Base-by-base conservation (phyloP, 2,888 invertebrate genomes). In the Campoletis raptor region DNA sequence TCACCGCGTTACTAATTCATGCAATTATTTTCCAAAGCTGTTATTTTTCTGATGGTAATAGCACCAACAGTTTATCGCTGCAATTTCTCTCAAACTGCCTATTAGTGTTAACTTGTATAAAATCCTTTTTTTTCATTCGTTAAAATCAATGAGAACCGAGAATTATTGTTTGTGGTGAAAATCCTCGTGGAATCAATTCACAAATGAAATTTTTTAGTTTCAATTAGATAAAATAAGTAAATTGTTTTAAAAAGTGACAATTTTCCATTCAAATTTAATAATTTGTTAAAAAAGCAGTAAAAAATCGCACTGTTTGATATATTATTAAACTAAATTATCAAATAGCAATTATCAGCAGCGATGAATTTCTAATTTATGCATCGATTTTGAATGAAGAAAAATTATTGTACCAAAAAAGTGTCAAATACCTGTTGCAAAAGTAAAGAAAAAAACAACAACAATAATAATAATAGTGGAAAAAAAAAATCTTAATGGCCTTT, bases 41-140 rank as follows among this genome's bases (percentile, higher is more conserved):
- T 77, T 77, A 12, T 67, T 64, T 36, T 37, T 66, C 24, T 48
- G 2, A 24, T 57, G 36, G 57, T 4, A 24, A 57, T 74, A 57
- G 18, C 40, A 15, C 45, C 45, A 30, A 40, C 57, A 40, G 12
- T 74, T 66, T 66, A 77, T 66, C n/a, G 48, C 66, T 45, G 61
- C 66, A 77, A 66, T 78, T 67, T 78, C 78, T 52, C 78, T 21
- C 37, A 21, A 21, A 66, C 37, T 67, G 67, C 52, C 67, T 7
- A 54, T 78, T 67, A 67, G 21, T 40, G 30, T 24, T 78, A 0
- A 36, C 61, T 64, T 37, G 24, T 52, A 30, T 21, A 76, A 64
- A 78, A 67, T 61, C 24, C 40, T 10, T 37, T 21, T 37, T 57
- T 24, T 57, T 24, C 61, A 61, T 40, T 61, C 40, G 36, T 64